Evolutionary conservation across 1,140 invertebrate genomes (phyloP), one percentile per base, ranked within the genome.

Genomic region (Holotrichia oblita): DNA sequence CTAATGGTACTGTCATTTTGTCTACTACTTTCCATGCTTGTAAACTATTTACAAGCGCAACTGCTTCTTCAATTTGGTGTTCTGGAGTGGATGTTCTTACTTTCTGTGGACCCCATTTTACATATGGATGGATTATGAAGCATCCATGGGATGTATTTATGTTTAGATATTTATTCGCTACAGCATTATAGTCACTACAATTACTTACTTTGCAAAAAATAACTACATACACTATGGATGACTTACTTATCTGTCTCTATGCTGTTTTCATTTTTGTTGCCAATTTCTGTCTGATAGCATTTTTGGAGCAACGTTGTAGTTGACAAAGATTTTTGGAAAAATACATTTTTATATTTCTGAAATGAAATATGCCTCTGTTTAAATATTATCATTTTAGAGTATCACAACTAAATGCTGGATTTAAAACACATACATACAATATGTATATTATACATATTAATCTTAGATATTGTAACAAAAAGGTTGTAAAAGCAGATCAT

Each of bases 51-150:
- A 96, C 87, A 3, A 97, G 85, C 9, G 94, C 90, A 73, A 90
- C 88, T 14, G 95, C 92, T 88, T 97, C 96, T 27, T 90, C 89
- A 12, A 97, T 81, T 86, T 96, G 92, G 79, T 94, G 86, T 61
- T 93, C 85, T 12, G 91, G 89, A 2, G 88, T 91, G 20, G 90
- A 90, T 79, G 86, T 87, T 48, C 75, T 84, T 80, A 87, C 90
- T 87, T 90, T 92, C 44, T 88, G 82, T 17, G 82, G 82, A 0
- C 93, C 94, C 92, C 93, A 94, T 88, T 95, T 95, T 0, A 96
- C 87, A 83, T 91, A 93, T 0, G 94, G 94, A 82, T 95, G 94
- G 76, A 94, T 87, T n/a, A 95, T 86, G 24, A 93, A 87, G 24
- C 88, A 88, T 73, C 86, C 86, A 80, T 89, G 86, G 3, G 83